Evolutionary conservation across 1,140 invertebrate genomes (phyloP), one percentile per base, ranked within the genome.

Genomic region (Maconellicoccus hirsutus): DNA sequence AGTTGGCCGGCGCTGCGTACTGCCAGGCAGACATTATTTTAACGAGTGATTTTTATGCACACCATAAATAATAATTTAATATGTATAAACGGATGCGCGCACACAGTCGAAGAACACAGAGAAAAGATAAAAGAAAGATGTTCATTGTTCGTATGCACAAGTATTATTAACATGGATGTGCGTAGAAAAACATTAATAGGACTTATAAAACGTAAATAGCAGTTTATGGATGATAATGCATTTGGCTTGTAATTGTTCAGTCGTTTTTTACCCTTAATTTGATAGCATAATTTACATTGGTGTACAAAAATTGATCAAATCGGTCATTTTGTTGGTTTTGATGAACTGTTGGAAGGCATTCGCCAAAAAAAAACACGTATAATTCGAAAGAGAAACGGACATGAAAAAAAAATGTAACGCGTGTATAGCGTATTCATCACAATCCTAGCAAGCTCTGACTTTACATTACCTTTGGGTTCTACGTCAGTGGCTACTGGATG

Each of bases 11-110:
- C 42, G 42, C 42, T 52, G n/a, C 42, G 42, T 52, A 52, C 42
- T 8, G 6, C 33, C 42, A 3, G 42, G 42, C 42, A 52, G 42
- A 52, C 42, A 52, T 52, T 52, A 52, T 52, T 52, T 52, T 52
- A 52, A 52, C 42, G 42, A 52, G 42, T 52, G 42, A 52, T 52
- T 52, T 52, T 52, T 52, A 52, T 52, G 42, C 42, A 52, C 42
- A 19, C 42, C 42, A 52, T 52, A 52, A 52, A 52, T 52, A 52
- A 52, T 52, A 52, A 52, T 52, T 52, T 52, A 52, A 52, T 52
- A 33, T 33, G 29, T 33, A 52, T 52, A 52, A 52, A 52, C 42
- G 42, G 42, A 52, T 19, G 42, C 42, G 42, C 12, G n/a, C 42
- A 52, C 42, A 52, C 29, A 6, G 16, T 52, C 42, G 42, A 2